phyloP scores from a whole-genome alignment of 2,888 invertebrate species.

The Melipona beecheii region DNA sequence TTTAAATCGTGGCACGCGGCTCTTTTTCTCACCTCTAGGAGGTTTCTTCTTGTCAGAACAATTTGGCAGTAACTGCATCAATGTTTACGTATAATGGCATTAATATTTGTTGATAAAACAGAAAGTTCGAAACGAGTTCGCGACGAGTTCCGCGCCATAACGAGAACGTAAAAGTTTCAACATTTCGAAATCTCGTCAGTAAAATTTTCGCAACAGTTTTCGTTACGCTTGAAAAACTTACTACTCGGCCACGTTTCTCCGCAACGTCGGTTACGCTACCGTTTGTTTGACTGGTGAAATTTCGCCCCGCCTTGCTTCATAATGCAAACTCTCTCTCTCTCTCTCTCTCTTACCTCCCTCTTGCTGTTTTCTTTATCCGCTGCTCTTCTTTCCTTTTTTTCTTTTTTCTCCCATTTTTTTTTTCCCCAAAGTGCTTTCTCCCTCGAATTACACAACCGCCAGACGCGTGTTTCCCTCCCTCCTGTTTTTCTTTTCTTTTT shows the following conservation, averaged over 20 bases:
- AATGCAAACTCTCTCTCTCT: conserved; percentile 15
- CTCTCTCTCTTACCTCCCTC: not conserved
- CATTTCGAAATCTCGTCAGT: too few relatives aligned
- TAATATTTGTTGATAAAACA: too few relatives aligned
- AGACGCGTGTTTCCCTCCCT: not conserved
- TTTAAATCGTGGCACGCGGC: too few relatives aligned
- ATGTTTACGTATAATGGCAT: too few relatives aligned
- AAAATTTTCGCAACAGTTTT: not conserved
- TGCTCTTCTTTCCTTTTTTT: not conserved
- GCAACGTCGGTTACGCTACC: not conserved
- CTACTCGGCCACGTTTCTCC: not conserved
- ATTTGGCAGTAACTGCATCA: too few relatives aligned
- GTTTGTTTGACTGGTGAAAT: not conserved
- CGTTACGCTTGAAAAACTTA: not conserved
- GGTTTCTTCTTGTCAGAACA: too few relatives aligned
- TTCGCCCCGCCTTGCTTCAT: not conserved
- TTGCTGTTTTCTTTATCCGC: not conserved
- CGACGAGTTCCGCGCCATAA: not conserved
- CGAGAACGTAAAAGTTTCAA: not conserved
- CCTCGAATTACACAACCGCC: not conserved
- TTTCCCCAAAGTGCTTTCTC: not conserved
- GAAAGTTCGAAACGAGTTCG: too few relatives aligned
- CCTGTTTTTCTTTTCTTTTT: not conserved
- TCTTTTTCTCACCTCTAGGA: too few relatives aligned
- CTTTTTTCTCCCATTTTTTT: not conserved